Evolutionary conservation across 1,140 invertebrate species (phyloP).

Genomic region (honey bee (Apis mellifera)): Amel_HAv3.1 CM009944.2:5436501-5437000

Average conservation of each 20-base stretch:
- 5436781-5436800: neutral
- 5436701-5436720: neutral
- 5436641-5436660: neutral
- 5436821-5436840: neutral
- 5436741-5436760: neutral
- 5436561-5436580: neutral
- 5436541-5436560: too few relatives aligned
- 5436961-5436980: too few relatives aligned
- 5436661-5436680: neutral
- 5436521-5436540: neutral
- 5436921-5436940: too few relatives aligned
- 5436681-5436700: neutral
- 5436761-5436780: neutral
- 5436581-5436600: neutral
- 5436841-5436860: constrained; percentile 1
- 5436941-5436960: too few relatives aligned
- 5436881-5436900: neutral
- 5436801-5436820: neutral
- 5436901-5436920: too few relatives aligned
- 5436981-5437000: too few relatives aligned
- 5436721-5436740: neutral
- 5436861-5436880: constrained; percentile 3
- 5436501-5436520: neutral
- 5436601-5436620: neutral
- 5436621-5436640: neutral